Evolutionary conservation across 2,888 invertebrate species (phyloP).

Genomic region (Brachylomia viminalis): DNA sequence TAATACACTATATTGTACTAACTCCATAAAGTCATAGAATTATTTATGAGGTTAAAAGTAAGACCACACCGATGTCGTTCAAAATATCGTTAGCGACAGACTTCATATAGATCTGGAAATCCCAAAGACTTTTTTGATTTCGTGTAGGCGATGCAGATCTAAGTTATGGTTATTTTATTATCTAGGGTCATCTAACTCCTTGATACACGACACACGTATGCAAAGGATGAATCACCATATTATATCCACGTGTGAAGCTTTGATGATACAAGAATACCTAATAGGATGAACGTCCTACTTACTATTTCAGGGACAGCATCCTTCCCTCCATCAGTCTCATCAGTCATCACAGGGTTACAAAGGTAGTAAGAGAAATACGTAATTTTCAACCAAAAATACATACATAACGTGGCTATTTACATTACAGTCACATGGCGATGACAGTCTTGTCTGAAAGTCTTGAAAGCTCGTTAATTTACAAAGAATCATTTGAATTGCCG

Average conservation of each 20-base stretch:
- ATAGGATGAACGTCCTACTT: not conserved
- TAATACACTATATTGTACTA: constrained; percentile 45
- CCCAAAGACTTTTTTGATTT: too few species aligned
- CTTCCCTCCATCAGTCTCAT: too few species aligned
- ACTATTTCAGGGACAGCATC: not conserved
- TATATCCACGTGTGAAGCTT: not conserved
- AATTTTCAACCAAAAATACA: too few species aligned
- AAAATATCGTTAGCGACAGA: not conserved
- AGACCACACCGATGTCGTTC: not conserved
- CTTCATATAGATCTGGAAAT: constrained; percentile 21
- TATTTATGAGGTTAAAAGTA: constrained; percentile 19
- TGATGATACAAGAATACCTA: constrained; percentile 4
- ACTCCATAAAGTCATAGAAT: constrained; percentile 43
- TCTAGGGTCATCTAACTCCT: constrained; percentile 39
- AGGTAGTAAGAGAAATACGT: too few species aligned
- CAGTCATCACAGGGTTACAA: too few species aligned
- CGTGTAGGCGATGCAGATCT: constrained; percentile 41
- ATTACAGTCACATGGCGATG: too few species aligned
- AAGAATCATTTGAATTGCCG: not conserved
- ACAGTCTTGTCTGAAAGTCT: too few species aligned
- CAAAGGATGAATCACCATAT: not conserved
- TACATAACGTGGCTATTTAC: too few species aligned
- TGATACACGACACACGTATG: not conserved
- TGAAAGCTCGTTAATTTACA: too few species aligned
- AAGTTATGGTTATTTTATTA: constrained; percentile 29